A percentile compares a stretch with the other conserved stretches of the same genome.
phyloP scores from a whole-genome alignment of 1,140 invertebrate genomes.

The Glossosoma conforme region DNA sequence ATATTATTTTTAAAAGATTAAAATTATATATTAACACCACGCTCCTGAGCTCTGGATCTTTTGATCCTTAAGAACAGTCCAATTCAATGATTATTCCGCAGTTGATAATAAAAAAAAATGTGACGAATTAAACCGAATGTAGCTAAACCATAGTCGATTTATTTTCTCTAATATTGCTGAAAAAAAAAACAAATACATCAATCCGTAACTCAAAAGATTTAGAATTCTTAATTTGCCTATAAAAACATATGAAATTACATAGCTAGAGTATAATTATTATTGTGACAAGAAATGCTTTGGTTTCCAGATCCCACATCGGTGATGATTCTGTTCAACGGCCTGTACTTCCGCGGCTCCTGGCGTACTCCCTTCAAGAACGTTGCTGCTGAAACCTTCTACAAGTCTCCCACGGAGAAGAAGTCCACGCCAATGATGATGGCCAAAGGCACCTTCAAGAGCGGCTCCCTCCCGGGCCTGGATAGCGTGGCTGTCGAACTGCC shows the following conservation, averaged over 20 bases:
- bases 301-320: slow-evolving; percentile 33
- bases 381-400: slow-evolving; percentile 50
- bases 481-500: slow-evolving; percentile 54
- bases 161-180: too few species aligned
- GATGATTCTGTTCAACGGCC: slow-evolving; percentile 61
- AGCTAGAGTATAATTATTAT: background rate
- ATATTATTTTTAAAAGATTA: too few species aligned
- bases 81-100: too few species aligned
- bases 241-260: background rate
- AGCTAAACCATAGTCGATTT: too few species aligned
- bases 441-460: slow-evolving; percentile 48
- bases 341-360: slow-evolving; percentile 57
- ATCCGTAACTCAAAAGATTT: too few species aligned
- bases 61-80: too few species aligned
- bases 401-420: slow-evolving; percentile 51
- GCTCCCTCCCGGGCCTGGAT: slow-evolving; percentile 50
- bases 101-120: too few species aligned
- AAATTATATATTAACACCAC: too few species aligned
- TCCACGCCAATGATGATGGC: slow-evolving; percentile 53
- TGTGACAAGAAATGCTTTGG: background rate
- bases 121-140: too few species aligned
- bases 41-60: too few species aligned
- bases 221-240: too few species aligned
- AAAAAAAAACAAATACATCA: background rate
- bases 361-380: slow-evolving; percentile 46